Evolutionary conservation across 2,797 vertebrate genomes (phyloP), one percentile per base, ranked within the genome.

Genomic region (Gallinago solitaria): DNA sequence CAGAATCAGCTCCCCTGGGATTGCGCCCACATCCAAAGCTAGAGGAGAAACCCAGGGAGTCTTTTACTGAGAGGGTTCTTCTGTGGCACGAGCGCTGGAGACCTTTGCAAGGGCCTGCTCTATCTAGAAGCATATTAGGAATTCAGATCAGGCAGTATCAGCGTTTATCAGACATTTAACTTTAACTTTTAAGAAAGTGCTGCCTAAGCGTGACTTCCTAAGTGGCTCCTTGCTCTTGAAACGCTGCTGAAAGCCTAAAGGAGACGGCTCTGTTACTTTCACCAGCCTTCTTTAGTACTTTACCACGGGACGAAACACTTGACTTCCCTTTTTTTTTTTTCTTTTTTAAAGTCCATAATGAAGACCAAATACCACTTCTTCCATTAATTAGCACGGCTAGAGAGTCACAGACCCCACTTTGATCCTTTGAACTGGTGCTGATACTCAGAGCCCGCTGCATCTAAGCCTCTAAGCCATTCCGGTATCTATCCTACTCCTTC

Each of bases 191-290:
- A 90, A 95, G 83, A 90, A 97, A 94, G 41, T 41, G 59, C 78
- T 92, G 88, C 79, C 93, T 88, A 80, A 85, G 82, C 5, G 1
- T 88, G 89, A 93, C 73, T 94, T 85, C 79, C 4, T 64, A 92
- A 96, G 93, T 67, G 78, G 92, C 45, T 96, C 45, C 89, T 80
- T 43, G 67, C 94, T 96, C 97, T 97, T 94, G 93, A 97, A 96
- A 56, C 2, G 0, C 82, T 80, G n/a, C 96, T 97, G 78, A 93
- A 95, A 85, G 89, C 75, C 64, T 77, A 90, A 93, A 63, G 83
- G 87, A 93, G 59, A 24, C 1, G 0, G 64, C 87, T 91, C 87
- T 60, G 81, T 76, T 96, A 81, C 77, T 92, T 80, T 83, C 87
- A 83, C 45, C 64, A 94, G 89, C 70, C 64, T 75, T 32, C 32